A percentile compares a stretch with the other conserved stretches of the same genome.
Evolutionary conservation across 1,140 invertebrate species (phyloP).

Genomic region (Brachionus koreanus): DNA sequence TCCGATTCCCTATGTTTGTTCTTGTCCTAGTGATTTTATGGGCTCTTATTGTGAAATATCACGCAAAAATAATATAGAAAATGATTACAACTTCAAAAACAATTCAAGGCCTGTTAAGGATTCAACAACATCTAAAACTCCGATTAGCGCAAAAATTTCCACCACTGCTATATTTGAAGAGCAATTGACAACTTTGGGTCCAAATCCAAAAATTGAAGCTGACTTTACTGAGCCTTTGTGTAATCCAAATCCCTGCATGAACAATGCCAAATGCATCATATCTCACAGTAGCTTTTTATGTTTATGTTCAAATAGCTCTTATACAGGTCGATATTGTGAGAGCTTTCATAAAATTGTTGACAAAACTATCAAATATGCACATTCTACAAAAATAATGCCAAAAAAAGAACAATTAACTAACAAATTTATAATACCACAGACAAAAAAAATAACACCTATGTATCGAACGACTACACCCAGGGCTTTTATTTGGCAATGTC

Average conservation of each 20-base stretch:
- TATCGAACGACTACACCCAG: not conserved
- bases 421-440: not conserved
- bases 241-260: slow-evolving; percentile 40
- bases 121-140: not conserved
- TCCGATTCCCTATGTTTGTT: slow-evolving; percentile 43
- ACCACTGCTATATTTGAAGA: not conserved
- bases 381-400: not conserved
- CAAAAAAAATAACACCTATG: not conserved
- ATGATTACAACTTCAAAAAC: not conserved
- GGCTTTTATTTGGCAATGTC: slow-evolving; percentile 38
- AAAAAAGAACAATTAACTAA: not conserved
- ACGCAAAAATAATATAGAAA: slow-evolving; percentile 7
- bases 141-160: no score
- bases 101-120: not conserved
- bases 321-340: slow-evolving; percentile 34
- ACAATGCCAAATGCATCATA: slow-evolving; percentile 23
- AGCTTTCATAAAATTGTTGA: not conserved
- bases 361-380: not conserved
- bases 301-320: slow-evolving; percentile 16
- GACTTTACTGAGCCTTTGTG: slow-evolving; percentile 12
- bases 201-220: not conserved
- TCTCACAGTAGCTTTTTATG: slow-evolving; percentile 10
- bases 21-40: slow-evolving; percentile 43
- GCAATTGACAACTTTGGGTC: not conserved
- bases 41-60: slow-evolving; percentile 40